These are phyloP conservation scores for Dasyprocta punctata DNA, from an alignment of 2,113 vertebrate genomes.

Conservation along the genomic window DNA sequence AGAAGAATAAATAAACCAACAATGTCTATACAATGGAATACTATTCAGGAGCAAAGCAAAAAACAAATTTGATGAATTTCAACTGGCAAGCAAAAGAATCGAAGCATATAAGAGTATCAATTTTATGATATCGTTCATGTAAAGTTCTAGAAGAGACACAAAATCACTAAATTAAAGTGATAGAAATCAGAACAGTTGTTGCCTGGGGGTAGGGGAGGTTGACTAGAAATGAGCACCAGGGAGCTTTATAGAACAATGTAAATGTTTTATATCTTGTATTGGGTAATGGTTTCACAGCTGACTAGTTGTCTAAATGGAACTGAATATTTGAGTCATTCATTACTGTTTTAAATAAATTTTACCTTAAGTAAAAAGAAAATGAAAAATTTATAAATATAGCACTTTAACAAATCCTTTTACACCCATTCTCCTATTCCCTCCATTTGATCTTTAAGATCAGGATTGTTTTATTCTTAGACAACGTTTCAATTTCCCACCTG, in stretches of 20 bases:
- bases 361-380: not conserved
- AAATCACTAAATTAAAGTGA: not conserved
- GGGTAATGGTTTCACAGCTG: not conserved
- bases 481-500: not conserved
- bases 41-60: not conserved
- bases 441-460: not conserved
- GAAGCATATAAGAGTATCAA: not conserved
- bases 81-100: not conserved
- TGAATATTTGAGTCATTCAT: not conserved
- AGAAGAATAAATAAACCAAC: not conserved
- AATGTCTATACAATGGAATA: not conserved
- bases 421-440: not conserved
- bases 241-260: not conserved
- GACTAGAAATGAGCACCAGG: not conserved
- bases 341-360: not conserved
- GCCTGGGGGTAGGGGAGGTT: not conserved
- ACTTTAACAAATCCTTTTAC: not conserved
- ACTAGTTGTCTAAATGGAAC: not conserved
- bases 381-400: not conserved
- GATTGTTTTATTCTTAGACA: not conserved
- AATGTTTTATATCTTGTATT: not conserved
- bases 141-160: constrained; percentile 12
- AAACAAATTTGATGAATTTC: not conserved
- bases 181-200: not conserved
- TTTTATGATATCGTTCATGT: not conserved